Percentiles rank a stretch among this genome's conserved stretches.
Conservation (phyloP, 2,113 vertebrate species). For the Hystrix brachyura region DNA sequence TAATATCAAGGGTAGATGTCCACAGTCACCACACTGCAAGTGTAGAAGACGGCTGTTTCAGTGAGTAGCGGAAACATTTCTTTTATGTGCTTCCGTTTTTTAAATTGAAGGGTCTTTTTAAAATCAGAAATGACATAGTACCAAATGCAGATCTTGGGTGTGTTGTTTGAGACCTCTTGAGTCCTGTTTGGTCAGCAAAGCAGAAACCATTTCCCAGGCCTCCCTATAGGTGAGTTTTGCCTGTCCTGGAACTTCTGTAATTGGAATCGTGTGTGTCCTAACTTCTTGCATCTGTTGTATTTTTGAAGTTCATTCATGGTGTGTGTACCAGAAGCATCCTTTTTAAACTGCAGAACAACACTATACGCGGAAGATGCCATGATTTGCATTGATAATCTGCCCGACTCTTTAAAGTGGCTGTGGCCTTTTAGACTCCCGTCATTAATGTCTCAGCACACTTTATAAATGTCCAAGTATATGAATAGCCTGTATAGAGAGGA, state of each 20-base stretch:
- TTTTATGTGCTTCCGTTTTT: neutral
- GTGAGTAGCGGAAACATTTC: neutral
- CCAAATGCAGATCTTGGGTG: neutral
- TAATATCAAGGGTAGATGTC: neutral
- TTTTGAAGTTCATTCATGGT: neutral
- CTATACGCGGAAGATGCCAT: neutral
- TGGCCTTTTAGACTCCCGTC: neutral
- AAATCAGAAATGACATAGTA: neutral
- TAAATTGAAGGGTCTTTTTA: neutral
- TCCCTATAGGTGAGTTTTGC: neutral
- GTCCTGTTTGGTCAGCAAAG: neutral
- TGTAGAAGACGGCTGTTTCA: neutral
- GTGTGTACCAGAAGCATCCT: neutral
- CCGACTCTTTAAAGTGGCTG: neutral
- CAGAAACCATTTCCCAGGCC: neutral
- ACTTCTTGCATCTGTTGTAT: neutral
- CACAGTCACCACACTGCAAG: neutral
- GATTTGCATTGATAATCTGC: neutral
- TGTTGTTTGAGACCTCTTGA: neutral
- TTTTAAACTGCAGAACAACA: neutral
- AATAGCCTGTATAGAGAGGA: neutral
- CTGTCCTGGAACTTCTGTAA: neutral
- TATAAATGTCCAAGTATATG: neutral
- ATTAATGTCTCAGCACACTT: neutral
- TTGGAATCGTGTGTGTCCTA: neutral